A percentile compares a stretch with the other conserved stretches of the same genome.
phyloP scores from a whole-genome alignment of 1,140 invertebrate genomes.

The Solenopsis fugax region DNA sequence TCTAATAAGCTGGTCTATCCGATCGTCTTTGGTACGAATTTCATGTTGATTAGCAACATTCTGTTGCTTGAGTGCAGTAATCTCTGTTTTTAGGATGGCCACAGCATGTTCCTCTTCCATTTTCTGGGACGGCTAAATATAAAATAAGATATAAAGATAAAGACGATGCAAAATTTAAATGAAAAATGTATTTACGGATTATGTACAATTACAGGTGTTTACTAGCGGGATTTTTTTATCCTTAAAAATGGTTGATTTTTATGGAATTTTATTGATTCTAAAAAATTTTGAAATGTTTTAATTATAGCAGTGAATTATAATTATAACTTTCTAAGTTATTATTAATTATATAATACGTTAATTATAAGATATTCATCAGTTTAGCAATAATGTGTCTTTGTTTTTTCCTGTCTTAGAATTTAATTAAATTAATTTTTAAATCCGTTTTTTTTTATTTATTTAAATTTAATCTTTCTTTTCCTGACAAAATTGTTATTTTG shows the following conservation, averaged over 20 bases:
- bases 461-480: too few species aligned
- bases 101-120: constrained; percentile 77
- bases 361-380: background rate
- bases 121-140: constrained; percentile 74
- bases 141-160: background rate
- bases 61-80: constrained; percentile 89
- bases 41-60: constrained; percentile 89
- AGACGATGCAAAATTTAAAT: too few species aligned
- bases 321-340: background rate
- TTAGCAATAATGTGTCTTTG: background rate
- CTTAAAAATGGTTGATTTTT: too few species aligned
- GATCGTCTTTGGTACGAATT: constrained; percentile 90
- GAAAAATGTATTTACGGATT: too few species aligned
- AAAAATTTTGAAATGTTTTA: background rate
- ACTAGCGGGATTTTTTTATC: too few species aligned
- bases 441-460: too few species aligned
- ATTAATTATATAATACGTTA: background rate
- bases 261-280: too few species aligned
- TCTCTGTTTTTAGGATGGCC: constrained; percentile 88
- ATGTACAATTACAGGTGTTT: too few species aligned
- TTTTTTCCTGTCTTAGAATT: background rate
- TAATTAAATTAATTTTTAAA: background rate
- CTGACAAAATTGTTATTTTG: too few species aligned
- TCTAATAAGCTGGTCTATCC: constrained; percentile 90
- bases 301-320: background rate